Evolutionary conservation across 2,888 invertebrate genomes (phyloP), one percentile per base, ranked within the genome.

Genomic region (Masnerella sp.): DNA sequence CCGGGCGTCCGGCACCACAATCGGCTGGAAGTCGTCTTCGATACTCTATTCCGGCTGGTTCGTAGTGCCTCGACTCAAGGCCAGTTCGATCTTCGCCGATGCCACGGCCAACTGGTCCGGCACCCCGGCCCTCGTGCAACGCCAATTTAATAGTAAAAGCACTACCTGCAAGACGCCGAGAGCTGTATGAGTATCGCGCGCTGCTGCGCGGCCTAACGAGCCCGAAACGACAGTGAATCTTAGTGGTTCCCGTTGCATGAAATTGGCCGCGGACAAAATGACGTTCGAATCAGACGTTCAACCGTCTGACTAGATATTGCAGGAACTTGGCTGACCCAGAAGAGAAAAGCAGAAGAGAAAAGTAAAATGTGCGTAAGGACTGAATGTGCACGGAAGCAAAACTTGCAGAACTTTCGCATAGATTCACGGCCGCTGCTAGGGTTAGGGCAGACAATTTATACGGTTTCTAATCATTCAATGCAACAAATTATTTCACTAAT

Each of bases 351-450:
- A 79, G 79, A 80, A 42, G 82, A 73, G 82, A 83, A 85, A 87
- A 84, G 84, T 83, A 85, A 86, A 86, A 85, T 82, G 83, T 79
- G 79, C 80, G 79, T 80, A 78, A 82, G 84, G 72, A 84, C 87
- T 87, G 81, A 76, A 87, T 87, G 86, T 84, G 83, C 86, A 86
- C 70, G 82, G 82, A 80, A 87, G 82, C 87, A 86, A 80, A 87
- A 84, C 86, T 81, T 79, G 22, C 59, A 77, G 61, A 78, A 85
- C 85, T 87, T 86, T 86, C 86, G 80, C 85, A 84, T 80, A 67
- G 59, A 76, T 77, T 77, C 69, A 77, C 58, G 76, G 69, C 62
- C 54, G 14, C 34, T 52, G 51, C 11, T 49, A 49, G 42, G 36
- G 18, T 58, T 47, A 59, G 59, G 64, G 40, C 20, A 62, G 42